Evolutionary conservation across 2,797 vertebrate species (phyloP), one percentile per base, ranked within the genome.

Genomic region (Chaetodon trifasciatus): DNA sequence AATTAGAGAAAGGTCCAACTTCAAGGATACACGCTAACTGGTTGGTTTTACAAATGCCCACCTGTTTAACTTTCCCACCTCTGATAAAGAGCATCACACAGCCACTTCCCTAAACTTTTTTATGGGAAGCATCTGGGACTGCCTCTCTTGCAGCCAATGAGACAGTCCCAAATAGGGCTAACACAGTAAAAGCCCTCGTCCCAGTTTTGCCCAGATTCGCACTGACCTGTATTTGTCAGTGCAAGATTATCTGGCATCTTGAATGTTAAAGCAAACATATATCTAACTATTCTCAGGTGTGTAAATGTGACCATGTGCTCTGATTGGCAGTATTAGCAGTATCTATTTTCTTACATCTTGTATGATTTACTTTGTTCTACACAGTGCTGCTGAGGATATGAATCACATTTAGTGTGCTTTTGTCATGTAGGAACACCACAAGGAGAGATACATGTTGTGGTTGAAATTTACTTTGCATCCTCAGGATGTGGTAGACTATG

Each of bases 391-490:
- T 16, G 62, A 37, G n/a, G 16, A 57, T 63, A 35, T 50, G 46
- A 37, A 67, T 74, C 60, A 46, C 17, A 1, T 28, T 28, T 44
- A 32, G 46, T 44, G 3, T 62, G 19, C 49, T 53, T 74, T 50
- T 64, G 58, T 65, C 21, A 71, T 32, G 8, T 32, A 52, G 49
- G 32, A 70, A 47, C 52, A 65, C 8, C 24, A 42, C 40, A 56
- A 56, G 37, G 44, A 71, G 55, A 57, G 49, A 21, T 49, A 57
- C 32, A 49, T 8, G 13, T 76, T 19, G 5, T 19, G 75, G 58
- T 35, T 60, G 39, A 60, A 70, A 65, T 75, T 28, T 75, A 39
- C 67, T 78, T 83, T 68, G 64, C 81, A 74, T 81, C 84, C 77
- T 11, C 52, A 52, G 55, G 78, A 70, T 68, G 70, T 52, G 16